Percentiles rank a stretch among this genome's conserved stretches.
Conservation (phyloP, 1,140 invertebrate species). For the Doryteuthis pealeii region DNA sequence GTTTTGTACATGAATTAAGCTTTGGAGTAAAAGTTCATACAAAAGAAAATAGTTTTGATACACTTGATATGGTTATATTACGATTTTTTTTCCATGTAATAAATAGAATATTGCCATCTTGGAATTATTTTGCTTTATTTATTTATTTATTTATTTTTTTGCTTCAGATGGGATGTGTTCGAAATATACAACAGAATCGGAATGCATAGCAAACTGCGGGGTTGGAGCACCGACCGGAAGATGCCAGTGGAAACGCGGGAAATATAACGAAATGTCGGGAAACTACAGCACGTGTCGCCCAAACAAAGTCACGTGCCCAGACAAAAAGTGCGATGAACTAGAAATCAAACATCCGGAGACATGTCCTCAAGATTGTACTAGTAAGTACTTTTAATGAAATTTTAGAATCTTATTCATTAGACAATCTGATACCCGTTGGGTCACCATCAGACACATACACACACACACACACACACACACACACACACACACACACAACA, state of each 20-base stretch:
- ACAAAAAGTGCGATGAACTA: conserved; percentile 71
- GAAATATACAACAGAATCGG: conserved; percentile 14
- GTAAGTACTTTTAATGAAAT: conserved; percentile 49
- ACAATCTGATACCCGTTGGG: not conserved
- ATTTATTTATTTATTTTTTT: no score
- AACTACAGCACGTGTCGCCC: conserved; percentile 71
- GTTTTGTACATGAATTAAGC: no score
- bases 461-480: not conserved
- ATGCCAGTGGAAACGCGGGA: conserved; percentile 27
- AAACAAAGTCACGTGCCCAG: conserved; percentile 68
- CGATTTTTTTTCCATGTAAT: not conserved
- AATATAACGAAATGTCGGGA: conserved; percentile 13
- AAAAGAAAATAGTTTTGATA: no score
- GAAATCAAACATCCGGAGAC: conserved; percentile 65
- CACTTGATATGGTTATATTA: not conserved
- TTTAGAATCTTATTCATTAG: not conserved
- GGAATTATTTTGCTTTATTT: no score
- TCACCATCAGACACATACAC: not conserved
- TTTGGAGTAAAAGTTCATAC: no score
- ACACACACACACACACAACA: not conserved
- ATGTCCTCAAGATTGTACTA: conserved; percentile 74
- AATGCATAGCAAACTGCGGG: conserved; percentile 29
- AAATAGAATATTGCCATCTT: no score
- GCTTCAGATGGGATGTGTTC: conserved; percentile 34
- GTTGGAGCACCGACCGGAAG: conserved; percentile 24